Percentiles rank a stretch among this genome's conserved stretches.
Evolutionary conservation across 2,113 vertebrate genomes (phyloP).

Genomic region (Ascaphus truei): DNA sequence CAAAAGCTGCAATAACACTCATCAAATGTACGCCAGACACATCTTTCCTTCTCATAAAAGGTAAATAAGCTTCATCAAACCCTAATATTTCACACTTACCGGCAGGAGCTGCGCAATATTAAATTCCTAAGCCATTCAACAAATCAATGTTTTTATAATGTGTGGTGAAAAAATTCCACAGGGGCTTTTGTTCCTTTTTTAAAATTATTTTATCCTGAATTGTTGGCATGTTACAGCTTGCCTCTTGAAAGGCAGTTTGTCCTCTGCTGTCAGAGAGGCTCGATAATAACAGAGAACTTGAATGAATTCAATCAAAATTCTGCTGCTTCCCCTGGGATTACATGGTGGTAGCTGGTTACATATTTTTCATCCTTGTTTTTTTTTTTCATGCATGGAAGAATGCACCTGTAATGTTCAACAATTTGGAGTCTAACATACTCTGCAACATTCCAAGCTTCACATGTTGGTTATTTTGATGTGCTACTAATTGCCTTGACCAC

Average conservation of each 20-base stretch:
- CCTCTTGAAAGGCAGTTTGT: constrained; percentile 25
- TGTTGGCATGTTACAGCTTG: constrained; percentile 1
- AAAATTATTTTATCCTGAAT: neutral
- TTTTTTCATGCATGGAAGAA: constrained; percentile 6
- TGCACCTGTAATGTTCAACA: neutral
- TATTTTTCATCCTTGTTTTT: constrained; percentile 11
- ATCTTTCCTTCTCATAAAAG: neutral
- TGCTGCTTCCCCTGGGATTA: constrained; percentile 2
- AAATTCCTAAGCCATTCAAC: constrained; percentile 1
- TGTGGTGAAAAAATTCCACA: neutral
- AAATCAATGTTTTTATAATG: constrained; percentile 11
- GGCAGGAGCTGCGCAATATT: neutral
- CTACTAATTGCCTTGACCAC: neutral
- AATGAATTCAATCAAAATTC: constrained; percentile 30
- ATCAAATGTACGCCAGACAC: neutral
- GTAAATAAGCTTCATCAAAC: constrained; percentile 13
- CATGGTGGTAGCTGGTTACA: constrained; percentile 12
- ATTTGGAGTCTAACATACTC: neutral
- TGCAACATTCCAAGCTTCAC: no score
- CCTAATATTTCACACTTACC: constrained; percentile 9
- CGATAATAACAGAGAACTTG: constrained; percentile 24
- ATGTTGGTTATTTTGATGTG: neutral
- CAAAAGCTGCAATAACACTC: neutral
- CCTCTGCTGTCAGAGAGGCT: constrained; percentile 26
- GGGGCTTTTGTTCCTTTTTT: neutral